These are phyloP conservation scores for Eublepharis macularius DNA, from an alignment of 2,113 vertebrate genomes.

Conservation along the genomic window DNA sequence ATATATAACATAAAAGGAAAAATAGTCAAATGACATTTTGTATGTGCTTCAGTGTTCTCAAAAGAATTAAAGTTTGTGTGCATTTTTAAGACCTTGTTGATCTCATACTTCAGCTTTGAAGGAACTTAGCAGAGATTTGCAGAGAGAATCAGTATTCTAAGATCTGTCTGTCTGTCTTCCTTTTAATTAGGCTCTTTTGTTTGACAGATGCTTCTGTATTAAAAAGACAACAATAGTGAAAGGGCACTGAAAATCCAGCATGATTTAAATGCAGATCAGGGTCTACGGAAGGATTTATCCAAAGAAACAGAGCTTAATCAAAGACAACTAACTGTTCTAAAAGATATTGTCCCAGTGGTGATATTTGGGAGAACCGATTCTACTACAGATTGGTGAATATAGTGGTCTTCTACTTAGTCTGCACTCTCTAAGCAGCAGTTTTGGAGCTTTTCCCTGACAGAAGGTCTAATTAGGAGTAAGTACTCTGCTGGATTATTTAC, in stretches of 20 bases:
- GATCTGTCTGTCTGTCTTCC: neutral
- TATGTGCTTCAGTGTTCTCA: neutral
- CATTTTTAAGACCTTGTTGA: neutral
- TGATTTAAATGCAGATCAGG: conserved; percentile 6
- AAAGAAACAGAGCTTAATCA: conserved; percentile 25
- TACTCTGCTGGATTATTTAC: no score
- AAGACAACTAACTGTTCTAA: neutral
- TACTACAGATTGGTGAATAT: neutral
- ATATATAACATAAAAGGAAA: conserved; percentile 37
- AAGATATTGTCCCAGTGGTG: neutral
- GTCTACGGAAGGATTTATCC: conserved; percentile 29
- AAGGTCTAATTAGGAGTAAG: neutral
- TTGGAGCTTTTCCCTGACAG: neutral
- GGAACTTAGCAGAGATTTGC: neutral
- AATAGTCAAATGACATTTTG: conserved; percentile 31
- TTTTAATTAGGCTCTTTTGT: neutral
- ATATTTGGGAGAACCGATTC: neutral
- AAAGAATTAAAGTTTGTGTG: neutral
- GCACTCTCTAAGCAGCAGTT: neutral
- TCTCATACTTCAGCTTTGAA: neutral
- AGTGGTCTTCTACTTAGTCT: no score
- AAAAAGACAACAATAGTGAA: neutral
- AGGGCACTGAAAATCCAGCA: conserved; percentile 15
- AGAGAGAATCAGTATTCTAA: neutral
- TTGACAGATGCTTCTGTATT: neutral